A percentile compares a stretch with the other conserved stretches of the same genome.
Evolutionary conservation across 2,113 vertebrate species (phyloP).

Genomic region (Suricata suricatta): DNA sequence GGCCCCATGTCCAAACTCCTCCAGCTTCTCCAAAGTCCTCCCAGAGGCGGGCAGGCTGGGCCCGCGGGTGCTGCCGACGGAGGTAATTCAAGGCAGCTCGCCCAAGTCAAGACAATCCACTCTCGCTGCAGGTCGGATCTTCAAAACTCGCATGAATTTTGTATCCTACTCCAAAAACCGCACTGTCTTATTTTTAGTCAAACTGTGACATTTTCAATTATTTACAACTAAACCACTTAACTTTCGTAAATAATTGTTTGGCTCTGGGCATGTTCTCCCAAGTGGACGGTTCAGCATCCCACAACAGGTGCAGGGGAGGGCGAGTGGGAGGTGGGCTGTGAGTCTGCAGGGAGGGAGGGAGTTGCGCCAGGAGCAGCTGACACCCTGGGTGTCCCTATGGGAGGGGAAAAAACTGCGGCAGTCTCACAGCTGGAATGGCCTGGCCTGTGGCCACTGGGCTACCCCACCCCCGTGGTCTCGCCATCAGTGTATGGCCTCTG

Average conservation of each 20-base stretch:
- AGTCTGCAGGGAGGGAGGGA: background rate
- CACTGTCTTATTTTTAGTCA: background rate
- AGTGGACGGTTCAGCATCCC: background rate
- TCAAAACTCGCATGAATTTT: background rate
- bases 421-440: background rate
- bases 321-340: background rate
- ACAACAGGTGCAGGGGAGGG: rapidly evolving
- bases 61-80: background rate
- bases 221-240: background rate
- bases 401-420: background rate
- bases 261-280: background rate
- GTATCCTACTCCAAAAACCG: background rate
- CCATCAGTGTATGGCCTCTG: background rate
- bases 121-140: background rate
- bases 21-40: background rate
- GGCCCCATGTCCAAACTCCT: background rate
- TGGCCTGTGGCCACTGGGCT: background rate
- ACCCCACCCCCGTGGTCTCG: background rate
- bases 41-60: background rate
- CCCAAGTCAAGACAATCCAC: background rate
- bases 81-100: background rate
- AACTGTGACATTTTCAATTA: background rate
- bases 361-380: background rate
- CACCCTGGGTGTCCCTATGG: background rate
- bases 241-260: too few species aligned